Conservation (phyloP, 2,888 invertebrate genomes). For the Chrysopilus asiliformis region DNA sequence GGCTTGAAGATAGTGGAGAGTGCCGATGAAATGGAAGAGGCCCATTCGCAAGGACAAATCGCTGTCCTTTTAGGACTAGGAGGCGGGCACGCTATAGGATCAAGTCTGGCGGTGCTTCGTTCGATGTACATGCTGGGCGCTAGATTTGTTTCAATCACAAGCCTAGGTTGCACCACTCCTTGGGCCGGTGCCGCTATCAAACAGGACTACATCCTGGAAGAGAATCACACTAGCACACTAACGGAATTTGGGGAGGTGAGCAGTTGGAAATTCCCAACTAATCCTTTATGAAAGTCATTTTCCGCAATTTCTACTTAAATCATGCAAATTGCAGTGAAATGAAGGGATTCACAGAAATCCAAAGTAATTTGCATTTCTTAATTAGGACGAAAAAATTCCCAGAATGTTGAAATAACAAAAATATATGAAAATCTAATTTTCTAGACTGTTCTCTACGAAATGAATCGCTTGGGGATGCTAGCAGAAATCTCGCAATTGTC, state of each 20-base stretch:
- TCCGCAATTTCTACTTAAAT: no score
- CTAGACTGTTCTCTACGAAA: slow-evolving; percentile 48
- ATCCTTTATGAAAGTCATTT: no score
- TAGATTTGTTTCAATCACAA: slow-evolving; percentile 51
- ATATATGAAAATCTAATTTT: slow-evolving; percentile 7
- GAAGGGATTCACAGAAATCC: neutral
- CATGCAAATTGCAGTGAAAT: neutral
- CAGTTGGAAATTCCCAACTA: slow-evolving; percentile 1
- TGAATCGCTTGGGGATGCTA: slow-evolving; percentile 57
- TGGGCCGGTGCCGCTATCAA: slow-evolving; percentile 38
- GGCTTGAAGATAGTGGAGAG: slow-evolving; percentile 42
- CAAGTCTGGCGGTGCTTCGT: slow-evolving; percentile 49
- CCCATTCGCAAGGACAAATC: slow-evolving; percentile 44
- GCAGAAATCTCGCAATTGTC: slow-evolving; percentile 53
- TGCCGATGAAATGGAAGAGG: slow-evolving; percentile 45
- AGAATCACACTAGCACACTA: slow-evolving; percentile 31
- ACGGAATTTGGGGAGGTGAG: slow-evolving; percentile 36
- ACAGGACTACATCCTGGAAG: slow-evolving; percentile 25
- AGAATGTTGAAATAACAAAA: neutral
- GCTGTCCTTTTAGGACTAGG: slow-evolving; percentile 50
- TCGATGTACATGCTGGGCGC: slow-evolving; percentile 52
- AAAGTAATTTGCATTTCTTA: neutral
- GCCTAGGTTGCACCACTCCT: slow-evolving; percentile 50
- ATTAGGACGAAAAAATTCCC: no score
- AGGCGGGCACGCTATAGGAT: slow-evolving; percentile 54